phyloP scores from a whole-genome alignment of 2,888 invertebrate genomes.

The Achlya flavicornis region DNA sequence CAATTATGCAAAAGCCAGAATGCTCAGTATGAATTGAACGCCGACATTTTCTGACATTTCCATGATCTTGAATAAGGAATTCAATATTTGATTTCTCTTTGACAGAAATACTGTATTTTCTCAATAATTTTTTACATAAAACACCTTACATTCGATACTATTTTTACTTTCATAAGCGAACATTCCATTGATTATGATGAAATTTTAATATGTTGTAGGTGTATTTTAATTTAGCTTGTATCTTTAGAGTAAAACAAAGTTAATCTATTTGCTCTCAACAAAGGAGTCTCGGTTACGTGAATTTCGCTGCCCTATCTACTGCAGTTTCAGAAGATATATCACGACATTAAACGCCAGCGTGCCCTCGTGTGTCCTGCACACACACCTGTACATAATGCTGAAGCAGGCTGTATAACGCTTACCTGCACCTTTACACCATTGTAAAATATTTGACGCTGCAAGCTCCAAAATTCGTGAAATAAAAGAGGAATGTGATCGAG shows the following conservation, averaged over 20 bases:
- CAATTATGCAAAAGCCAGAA: slow-evolving; percentile 42
- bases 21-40: slow-evolving; percentile 28
- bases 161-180: neutral
- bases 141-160: slow-evolving; percentile 28
- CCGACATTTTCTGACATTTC: slow-evolving; percentile 29
- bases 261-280: slow-evolving; percentile 17
- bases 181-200: neutral
- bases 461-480: slow-evolving; percentile 35
- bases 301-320: slow-evolving; percentile 41
- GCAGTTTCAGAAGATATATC: slow-evolving; percentile 50
- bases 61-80: slow-evolving; percentile 45
- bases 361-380: slow-evolving; percentile 40
- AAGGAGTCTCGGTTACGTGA: slow-evolving; percentile 27
- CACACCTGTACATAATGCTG: slow-evolving; percentile 32
- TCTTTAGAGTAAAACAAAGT: slow-evolving; percentile 5
- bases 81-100: slow-evolving; percentile 27
- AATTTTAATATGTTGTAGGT: neutral
- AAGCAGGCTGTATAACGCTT: slow-evolving; percentile 38
- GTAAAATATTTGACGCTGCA: slow-evolving; percentile 39
- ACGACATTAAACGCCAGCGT: slow-evolving; percentile 44
- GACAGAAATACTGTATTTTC: slow-evolving; percentile 29
- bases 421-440: slow-evolving; percentile 40
- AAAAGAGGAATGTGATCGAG: slow-evolving; percentile 22
- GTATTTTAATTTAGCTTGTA: neutral
- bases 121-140: slow-evolving; percentile 28